phyloP scores from a whole-genome alignment of 1,140 invertebrate species.

The Akabosia matsudoensis region DNA sequence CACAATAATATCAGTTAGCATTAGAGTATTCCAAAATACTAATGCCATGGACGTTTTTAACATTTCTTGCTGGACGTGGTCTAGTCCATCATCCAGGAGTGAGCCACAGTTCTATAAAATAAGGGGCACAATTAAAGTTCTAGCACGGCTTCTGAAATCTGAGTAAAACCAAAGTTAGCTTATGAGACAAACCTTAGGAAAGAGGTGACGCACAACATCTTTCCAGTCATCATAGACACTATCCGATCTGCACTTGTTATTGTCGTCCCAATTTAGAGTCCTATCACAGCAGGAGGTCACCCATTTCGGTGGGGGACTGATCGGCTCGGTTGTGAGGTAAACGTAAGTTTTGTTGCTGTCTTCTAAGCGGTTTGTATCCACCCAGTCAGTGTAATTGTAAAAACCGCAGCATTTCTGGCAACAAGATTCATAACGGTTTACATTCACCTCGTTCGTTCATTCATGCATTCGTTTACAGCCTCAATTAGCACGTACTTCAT shows the following conservation, averaged over 20 bases:
- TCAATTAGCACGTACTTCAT: neutral
- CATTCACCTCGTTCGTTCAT: too few relatives aligned
- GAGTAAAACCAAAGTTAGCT: neutral
- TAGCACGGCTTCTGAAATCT: too few relatives aligned
- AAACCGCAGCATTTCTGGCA: constrained; percentile 16
- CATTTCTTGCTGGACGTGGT: constrained; percentile 14
- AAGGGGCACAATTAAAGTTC: neutral
- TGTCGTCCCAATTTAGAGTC: constrained; percentile 22
- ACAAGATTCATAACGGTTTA: too few relatives aligned
- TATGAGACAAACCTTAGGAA: constrained; percentile 7
- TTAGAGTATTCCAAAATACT: constrained; percentile 15
- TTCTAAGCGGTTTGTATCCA: neutral
- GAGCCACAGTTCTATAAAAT: constrained; percentile 9
- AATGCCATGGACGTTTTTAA: constrained; percentile 20
- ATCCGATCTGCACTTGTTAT: constrained; percentile 23
- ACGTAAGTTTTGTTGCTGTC: constrained; percentile 19
- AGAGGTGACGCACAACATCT: constrained; percentile 18
- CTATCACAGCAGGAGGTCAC: constrained; percentile 25
- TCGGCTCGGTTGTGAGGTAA: constrained; percentile 19
- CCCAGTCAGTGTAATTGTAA: constrained; percentile 24
- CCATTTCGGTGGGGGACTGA: constrained; percentile 20
- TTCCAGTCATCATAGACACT: constrained; percentile 22
- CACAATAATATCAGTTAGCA: constrained; percentile 17
- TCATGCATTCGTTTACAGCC: neutral
- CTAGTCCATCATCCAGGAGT: constrained; percentile 12